Percentiles rank a stretch among this genome's conserved stretches.
Evolutionary conservation across 2,113 vertebrate species (phyloP).

Genomic region (Tetraodon nigroviridis): DNA sequence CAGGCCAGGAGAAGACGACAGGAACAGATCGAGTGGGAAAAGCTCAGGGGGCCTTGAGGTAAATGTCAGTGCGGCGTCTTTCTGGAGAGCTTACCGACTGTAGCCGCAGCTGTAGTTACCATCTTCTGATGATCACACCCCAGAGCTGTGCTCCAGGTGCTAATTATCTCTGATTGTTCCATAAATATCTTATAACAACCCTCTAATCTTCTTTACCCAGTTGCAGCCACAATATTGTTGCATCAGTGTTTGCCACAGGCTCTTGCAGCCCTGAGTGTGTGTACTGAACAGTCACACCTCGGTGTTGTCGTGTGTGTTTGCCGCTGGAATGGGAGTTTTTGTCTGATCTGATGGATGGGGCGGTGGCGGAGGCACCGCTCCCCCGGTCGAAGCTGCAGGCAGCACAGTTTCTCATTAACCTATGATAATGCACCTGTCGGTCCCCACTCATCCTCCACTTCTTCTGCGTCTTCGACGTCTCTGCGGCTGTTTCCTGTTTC

Average conservation of each 20-base stretch:
- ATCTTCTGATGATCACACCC: conserved; percentile 38
- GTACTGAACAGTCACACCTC: conserved; percentile 8
- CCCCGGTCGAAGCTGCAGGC: conserved; percentile 56
- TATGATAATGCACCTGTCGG: conserved; percentile 70
- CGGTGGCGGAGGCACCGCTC: conserved; percentile 25
- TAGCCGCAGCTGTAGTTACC: conserved; percentile 21
- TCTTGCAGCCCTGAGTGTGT: not conserved
- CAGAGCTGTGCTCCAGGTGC: conserved; percentile 31
- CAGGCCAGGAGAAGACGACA: not conserved
- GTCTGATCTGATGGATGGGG: conserved; percentile 46
- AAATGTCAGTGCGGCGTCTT: not conserved
- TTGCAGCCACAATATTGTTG: conserved; percentile 25
- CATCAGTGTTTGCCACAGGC: conserved; percentile 3
- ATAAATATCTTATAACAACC: conserved; percentile 53
- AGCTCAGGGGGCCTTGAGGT: not conserved
- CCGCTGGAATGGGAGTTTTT: conserved; percentile 22
- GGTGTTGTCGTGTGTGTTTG: conserved; percentile 12
- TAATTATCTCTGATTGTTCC: conserved; percentile 54
- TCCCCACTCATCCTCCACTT: conserved; percentile 27
- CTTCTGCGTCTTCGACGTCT: not conserved
- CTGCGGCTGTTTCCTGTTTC: conserved; percentile 21
- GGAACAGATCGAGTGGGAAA: conserved; percentile 6
- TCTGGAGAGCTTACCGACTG: conserved; percentile 5
- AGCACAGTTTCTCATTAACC: conserved; percentile 67
- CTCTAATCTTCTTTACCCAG: conserved; percentile 30